These are phyloP conservation scores for Macropus fuliginosus DNA, from an alignment of 2,797 vertebrate genomes.

Conservation along the genomic window DNA sequence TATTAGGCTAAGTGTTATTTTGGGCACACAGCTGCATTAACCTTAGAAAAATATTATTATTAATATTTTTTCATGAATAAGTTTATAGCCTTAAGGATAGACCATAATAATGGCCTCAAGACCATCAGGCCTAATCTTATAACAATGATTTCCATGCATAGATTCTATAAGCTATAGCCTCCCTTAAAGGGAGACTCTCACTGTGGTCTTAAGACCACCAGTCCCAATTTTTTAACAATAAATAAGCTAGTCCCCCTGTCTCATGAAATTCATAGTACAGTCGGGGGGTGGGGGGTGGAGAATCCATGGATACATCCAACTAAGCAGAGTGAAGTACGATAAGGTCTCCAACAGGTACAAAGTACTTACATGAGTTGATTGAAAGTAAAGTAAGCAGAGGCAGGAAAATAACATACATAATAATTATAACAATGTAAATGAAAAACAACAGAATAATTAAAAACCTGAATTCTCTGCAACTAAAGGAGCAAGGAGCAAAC, in stretches of 20 bases:
- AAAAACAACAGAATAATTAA: not conserved
- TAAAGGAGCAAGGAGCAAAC: not conserved
- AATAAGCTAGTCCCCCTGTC: not conserved
- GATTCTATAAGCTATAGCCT: not conserved
- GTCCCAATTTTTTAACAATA: not conserved
- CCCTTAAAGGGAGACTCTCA: not conserved
- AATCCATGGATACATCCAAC: not conserved
- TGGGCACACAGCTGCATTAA: not conserved
- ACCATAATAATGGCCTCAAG: too few relatives aligned
- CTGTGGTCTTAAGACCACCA: not conserved
- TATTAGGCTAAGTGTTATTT: not conserved
- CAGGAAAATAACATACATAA: not conserved
- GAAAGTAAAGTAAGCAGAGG: not conserved
- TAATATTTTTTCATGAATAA: not conserved
- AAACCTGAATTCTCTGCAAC: not conserved
- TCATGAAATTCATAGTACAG: not conserved
- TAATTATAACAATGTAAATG: not conserved
- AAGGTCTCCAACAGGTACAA: not conserved
- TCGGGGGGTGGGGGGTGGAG: too few relatives aligned
- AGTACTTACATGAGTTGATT: not conserved
- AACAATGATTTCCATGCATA: not conserved
- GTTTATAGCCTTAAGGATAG: too few relatives aligned
- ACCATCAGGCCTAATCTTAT: too few relatives aligned
- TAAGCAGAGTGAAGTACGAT: not conserved
- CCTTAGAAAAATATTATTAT: not conserved